A percentile compares a stretch with the other conserved stretches of the same genome.
Conservation (phyloP, 2,113 vertebrate species). For the Antechinus flavipes region DNA sequence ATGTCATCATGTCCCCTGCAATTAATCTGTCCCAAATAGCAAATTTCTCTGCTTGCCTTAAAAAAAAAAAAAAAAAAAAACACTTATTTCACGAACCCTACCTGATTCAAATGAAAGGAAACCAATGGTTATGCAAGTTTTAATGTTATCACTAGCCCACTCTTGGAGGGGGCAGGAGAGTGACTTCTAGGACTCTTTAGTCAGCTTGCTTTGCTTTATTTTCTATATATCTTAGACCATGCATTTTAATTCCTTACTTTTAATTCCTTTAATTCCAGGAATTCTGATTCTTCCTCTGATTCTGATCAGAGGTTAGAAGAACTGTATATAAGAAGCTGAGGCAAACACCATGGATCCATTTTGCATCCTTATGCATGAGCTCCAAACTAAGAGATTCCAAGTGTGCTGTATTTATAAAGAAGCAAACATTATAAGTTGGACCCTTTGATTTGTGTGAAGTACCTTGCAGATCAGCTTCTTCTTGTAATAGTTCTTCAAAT, state of each 20-base stretch:
- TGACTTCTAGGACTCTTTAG: neutral
- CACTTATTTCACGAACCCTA: slow-evolving; percentile 23
- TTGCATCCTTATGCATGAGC: slow-evolving; percentile 13
- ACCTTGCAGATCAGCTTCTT: slow-evolving; percentile 43
- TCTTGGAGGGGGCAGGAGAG: neutral
- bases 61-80: slow-evolving; percentile 16
- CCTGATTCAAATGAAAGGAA: neutral
- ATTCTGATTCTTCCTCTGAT: too few relatives aligned
- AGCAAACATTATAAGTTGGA: slow-evolving; percentile 72
- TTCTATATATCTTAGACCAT: neutral
- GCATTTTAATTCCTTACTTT: slow-evolving; percentile 76
- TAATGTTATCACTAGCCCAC: neutral
- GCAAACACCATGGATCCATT: slow-evolving; percentile 73
- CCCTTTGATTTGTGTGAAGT: slow-evolving; percentile 80
- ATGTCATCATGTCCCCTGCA: neutral
- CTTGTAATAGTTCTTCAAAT: neutral
- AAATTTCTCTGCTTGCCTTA: neutral
- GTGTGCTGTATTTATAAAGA: slow-evolving; percentile 63
- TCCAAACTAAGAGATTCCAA: slow-evolving; percentile 46
- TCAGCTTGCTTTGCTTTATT: slow-evolving; percentile 14
- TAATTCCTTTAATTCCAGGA: too few relatives aligned
- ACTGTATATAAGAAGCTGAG: slow-evolving; percentile 61
- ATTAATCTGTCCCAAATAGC: neutral
- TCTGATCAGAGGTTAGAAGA: slow-evolving; percentile 65
- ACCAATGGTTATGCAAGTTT: neutral